Evolutionary conservation across 2,888 invertebrate species (phyloP), one percentile per base, ranked within the genome.

Genomic region (Chromoteleia sp.): DNA sequence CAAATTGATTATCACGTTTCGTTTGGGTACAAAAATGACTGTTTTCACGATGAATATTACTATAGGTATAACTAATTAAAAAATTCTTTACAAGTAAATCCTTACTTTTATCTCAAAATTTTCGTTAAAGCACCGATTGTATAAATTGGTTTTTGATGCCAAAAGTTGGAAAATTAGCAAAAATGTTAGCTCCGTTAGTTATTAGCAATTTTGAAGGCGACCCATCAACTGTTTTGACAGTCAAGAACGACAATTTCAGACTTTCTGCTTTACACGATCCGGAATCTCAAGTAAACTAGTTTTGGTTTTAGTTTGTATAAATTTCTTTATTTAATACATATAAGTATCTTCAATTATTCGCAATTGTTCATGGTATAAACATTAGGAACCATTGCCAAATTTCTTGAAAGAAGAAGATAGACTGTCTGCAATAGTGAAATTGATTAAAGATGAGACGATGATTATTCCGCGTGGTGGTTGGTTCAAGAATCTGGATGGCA

Each of bases 1-100:
- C 94, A 95, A 83, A 93, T 93, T 14, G 97, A 97, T 91, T 98
- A 98, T 90, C 96, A 95, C 88, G 94, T 98, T 79, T 96, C 96
- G 0, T 96, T 95, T 87, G 98, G 98, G 10, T 95, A 95, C 83
- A 92, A 93, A 15, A 94, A 93, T 81, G 97, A 98, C 90, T 96
- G 95, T 61, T 90, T 97, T 43, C 90, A 92, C 15, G 95, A 95
- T 71, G 95, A 94, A 83, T 97, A 94, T 90, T 97, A 96, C 89
- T 98, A 97, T 92, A 96, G 94, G 94, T 94, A 65, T 41, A 25
- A 59, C 12, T 17, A 25, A 8, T 19, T 33, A 15, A 1, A 7
- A 8, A 33, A 1, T 33, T 8, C 8, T 25, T 25, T 10, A 33
- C 33, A 17, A 8, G 12, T 10, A 25, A 25, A 43, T 4, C 7